Conservation (phyloP, 2,888 invertebrate species). For the Cactoblastis cactorum region DNA sequence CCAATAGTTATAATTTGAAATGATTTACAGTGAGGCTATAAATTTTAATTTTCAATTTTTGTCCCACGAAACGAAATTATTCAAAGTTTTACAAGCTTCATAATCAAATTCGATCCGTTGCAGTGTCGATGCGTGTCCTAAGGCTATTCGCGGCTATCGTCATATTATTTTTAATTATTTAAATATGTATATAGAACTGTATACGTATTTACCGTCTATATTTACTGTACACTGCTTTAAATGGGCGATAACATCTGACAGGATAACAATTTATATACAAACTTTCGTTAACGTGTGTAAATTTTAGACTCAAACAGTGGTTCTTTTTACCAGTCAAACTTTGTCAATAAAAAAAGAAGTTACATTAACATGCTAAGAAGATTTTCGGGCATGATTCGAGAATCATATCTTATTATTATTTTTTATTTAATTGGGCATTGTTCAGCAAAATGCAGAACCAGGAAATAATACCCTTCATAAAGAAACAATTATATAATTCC, state of each 20-base stretch:
- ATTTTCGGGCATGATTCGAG: too few species aligned
- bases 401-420: too few species aligned
- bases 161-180: background rate
- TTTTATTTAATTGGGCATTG: too few species aligned
- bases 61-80: background rate
- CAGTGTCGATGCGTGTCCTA: conserved; percentile 3
- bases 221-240: background rate
- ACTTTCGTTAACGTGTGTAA: background rate
- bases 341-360: too few species aligned
- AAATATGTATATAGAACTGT: background rate
- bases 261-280: conserved; percentile 6
- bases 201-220: background rate
- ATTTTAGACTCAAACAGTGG: background rate
- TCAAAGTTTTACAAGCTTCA: background rate
- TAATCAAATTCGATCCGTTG: background rate
- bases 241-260: background rate
- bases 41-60: too few species aligned
- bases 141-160: background rate
- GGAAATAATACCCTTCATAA: too few species aligned
- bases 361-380: too few species aligned
- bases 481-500: too few species aligned
- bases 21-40: too few species aligned
- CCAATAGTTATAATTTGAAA: too few species aligned
- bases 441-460: too few species aligned
- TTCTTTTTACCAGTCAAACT: too few species aligned